A percentile compares a stretch with the other conserved stretches of the same genome.
Evolutionary conservation across 2,888 invertebrate species (phyloP).

Genomic region (Chrysomela aeneicollis): DNA sequence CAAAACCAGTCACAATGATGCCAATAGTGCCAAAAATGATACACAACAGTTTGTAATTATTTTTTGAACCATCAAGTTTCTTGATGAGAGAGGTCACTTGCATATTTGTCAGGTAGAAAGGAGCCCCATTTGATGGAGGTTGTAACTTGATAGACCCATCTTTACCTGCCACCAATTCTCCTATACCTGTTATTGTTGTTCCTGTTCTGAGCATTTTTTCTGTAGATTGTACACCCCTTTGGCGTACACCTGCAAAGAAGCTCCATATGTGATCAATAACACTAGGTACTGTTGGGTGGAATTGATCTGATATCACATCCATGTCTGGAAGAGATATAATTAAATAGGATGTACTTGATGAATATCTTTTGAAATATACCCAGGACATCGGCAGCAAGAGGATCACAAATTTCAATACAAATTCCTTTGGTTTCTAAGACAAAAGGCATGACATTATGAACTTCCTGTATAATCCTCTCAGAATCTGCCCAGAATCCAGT

Average conservation of each 20-base stretch:
- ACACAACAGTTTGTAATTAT: conserved; percentile 68
- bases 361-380: conserved; percentile 55
- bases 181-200: conserved; percentile 78
- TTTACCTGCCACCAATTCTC: conserved; percentile 74
- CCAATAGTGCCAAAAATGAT: conserved; percentile 67
- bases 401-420: conserved; percentile 79
- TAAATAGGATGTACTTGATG: background rate
- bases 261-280: conserved; percentile 85
- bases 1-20: conserved; percentile 62
- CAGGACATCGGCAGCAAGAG: conserved; percentile 74
- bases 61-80: conserved; percentile 75
- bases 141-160: conserved; percentile 73
- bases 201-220: conserved; percentile 88
- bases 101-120: conserved; percentile 81
- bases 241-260: conserved; percentile 83
- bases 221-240: conserved; percentile 85
- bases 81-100: conserved; percentile 78
- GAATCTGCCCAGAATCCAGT: conserved; percentile 90
- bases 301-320: conserved; percentile 84
- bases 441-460: conserved; percentile 83
- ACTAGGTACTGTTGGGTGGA: conserved; percentile 78
- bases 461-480: conserved; percentile 79
- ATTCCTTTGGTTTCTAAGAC: conserved; percentile 69
- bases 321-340: conserved; percentile 65
- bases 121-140: conserved; percentile 74